Percentiles rank a stretch among this genome's conserved stretches.
phyloP scores from a whole-genome alignment of 2,888 invertebrate species.

The Lasioglossum oenotherae region DNA sequence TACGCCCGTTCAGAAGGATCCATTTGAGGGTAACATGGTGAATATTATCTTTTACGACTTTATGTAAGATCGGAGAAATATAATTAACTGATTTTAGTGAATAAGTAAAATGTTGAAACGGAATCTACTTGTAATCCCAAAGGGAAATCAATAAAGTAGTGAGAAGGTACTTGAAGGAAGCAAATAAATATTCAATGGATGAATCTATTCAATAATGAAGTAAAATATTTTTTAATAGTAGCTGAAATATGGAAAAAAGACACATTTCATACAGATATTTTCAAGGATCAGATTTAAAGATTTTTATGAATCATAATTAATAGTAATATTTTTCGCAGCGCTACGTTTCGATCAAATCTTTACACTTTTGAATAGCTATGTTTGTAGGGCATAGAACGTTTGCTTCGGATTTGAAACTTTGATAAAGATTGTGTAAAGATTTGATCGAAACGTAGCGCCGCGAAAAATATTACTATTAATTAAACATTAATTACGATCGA shows the following conservation, averaged over 20 bases:
- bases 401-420: too few relatives aligned
- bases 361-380: too few relatives aligned
- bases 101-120: background rate
- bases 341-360: too few relatives aligned
- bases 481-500: too few relatives aligned
- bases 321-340: too few relatives aligned
- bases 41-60: background rate
- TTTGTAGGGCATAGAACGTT: too few relatives aligned
- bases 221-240: background rate
- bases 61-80: background rate
- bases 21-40: background rate
- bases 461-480: too few relatives aligned
- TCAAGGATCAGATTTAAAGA: background rate
- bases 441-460: too few relatives aligned
- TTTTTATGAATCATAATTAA: background rate
- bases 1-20: background rate
- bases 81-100: background rate
- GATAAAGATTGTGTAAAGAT: too few relatives aligned
- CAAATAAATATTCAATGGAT: background rate
- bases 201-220: background rate
- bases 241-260: background rate
- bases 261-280: background rate
- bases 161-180: background rate
- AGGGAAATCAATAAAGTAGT: background rate
- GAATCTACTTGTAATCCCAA: background rate